Evolutionary conservation across 2,888 invertebrate species (phyloP).

Genomic region (Schrankia costaestrigalis): DNA sequence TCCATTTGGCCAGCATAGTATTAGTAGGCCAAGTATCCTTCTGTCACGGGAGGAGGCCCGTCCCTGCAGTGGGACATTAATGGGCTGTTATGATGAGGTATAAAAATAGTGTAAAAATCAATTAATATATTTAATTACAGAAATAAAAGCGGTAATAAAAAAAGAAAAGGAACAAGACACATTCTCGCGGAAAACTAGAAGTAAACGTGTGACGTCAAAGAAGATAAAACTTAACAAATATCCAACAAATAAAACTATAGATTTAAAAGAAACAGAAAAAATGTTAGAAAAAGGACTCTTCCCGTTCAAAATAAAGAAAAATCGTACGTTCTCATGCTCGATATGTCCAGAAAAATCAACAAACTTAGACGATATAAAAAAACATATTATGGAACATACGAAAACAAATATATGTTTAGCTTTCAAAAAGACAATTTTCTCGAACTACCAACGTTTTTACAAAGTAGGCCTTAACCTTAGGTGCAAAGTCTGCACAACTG

Average conservation of each 20-base stretch:
- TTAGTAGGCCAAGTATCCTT: too few species aligned
- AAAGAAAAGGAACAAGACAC: constrained; percentile 47
- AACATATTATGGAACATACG: constrained; percentile 53
- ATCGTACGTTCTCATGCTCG: constrained; percentile 49
- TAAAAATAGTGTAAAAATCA: not conserved
- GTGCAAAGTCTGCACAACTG: constrained; percentile 62
- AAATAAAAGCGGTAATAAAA: constrained; percentile 44
- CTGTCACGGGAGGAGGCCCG: too few species aligned
- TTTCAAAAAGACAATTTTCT: constrained; percentile 63
- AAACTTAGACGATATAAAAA: constrained; percentile 52
- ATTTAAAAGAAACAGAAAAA: constrained; percentile 48
- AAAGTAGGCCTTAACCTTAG: constrained; percentile 40
- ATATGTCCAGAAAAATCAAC: constrained; percentile 56
- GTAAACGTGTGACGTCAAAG: constrained; percentile 14
- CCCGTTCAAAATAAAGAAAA: constrained; percentile 65
- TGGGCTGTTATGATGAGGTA: too few species aligned
- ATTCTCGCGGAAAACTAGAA: constrained; percentile 36
- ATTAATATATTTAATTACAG: constrained; percentile 36
- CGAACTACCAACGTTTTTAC: constrained; percentile 56
- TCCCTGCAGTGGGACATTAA: too few species aligned
- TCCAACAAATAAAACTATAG: constrained; percentile 38
- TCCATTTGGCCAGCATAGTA: too few species aligned
- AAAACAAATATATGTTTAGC: constrained; percentile 53
- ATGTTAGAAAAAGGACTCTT: constrained; percentile 59
- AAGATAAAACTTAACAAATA: constrained; percentile 37